phyloP scores from a whole-genome alignment of 2,113 vertebrate species.

The Echinops telfairi region DNA sequence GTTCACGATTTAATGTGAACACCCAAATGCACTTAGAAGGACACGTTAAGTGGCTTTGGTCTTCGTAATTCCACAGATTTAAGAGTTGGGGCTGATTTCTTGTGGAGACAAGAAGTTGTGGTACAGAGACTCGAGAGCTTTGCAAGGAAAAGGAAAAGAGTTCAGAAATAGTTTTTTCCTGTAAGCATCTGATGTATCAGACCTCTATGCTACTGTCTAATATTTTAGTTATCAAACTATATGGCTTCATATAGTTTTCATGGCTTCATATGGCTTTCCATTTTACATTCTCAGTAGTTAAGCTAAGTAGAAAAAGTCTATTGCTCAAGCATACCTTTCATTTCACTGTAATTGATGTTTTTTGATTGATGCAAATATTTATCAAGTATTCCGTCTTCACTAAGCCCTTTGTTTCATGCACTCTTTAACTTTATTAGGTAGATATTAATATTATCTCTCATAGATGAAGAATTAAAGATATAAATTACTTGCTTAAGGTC shows the following conservation, averaged over 20 bases:
- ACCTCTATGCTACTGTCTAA: background rate
- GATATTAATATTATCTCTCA: background rate
- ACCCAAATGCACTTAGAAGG: conserved; percentile 47
- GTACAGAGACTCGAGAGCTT: background rate
- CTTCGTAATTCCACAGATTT: background rate
- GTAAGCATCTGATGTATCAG: background rate
- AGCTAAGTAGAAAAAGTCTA: background rate
- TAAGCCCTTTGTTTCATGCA: conserved; percentile 3
- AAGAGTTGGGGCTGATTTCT: background rate
- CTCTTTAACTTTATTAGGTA: background rate
- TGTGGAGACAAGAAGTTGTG: background rate
- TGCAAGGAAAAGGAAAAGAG: background rate
- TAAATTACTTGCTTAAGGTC: background rate
- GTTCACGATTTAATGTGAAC: conserved; percentile 52
- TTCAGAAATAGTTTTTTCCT: background rate
- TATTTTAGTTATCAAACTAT: background rate
- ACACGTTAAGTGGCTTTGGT: background rate
- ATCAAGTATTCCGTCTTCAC: background rate
- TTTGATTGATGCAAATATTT: background rate
- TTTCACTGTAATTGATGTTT: background rate
- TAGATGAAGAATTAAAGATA: background rate
- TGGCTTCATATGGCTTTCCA: background rate
- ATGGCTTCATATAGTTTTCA: background rate
- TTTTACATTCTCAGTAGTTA: background rate
- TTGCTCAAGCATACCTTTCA: background rate